phyloP scores from a whole-genome alignment of 2,888 invertebrate species.

The Morpho achilles region DNA sequence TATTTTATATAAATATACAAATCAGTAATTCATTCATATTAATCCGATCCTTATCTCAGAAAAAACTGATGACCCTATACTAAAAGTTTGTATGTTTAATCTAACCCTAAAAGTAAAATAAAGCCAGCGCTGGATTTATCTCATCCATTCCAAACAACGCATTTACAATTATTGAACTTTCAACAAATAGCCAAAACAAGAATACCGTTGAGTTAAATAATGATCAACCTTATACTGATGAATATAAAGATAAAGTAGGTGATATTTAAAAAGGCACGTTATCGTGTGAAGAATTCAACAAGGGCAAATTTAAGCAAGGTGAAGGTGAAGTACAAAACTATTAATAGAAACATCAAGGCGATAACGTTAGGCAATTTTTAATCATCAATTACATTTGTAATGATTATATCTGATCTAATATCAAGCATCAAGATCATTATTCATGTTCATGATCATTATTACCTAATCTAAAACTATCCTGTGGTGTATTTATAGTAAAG shows the following conservation, averaged over 20 bases:
- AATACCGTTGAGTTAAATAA: slow-evolving; percentile 21
- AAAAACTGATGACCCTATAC: too few species aligned
- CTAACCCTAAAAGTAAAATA: slow-evolving; percentile 11
- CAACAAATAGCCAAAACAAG: slow-evolving; percentile 16
- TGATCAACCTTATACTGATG: slow-evolving; percentile 28
- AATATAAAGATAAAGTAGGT: slow-evolving; percentile 29
- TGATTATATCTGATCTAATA: too few species aligned
- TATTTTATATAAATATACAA: too few species aligned
- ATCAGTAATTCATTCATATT: too few species aligned
- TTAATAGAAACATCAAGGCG: too few species aligned
- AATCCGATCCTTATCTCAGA: too few species aligned
- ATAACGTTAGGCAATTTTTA: too few species aligned
- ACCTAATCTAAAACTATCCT: too few species aligned
- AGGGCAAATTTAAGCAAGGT: slow-evolving; percentile 58
- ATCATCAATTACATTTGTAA: too few species aligned
- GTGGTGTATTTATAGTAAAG: too few species aligned
- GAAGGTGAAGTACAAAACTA: slow-evolving; percentile 53
- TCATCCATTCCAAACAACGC: slow-evolving; percentile 12
- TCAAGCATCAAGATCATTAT: too few species aligned
- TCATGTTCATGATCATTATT: too few species aligned
- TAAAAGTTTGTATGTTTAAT: not conserved
- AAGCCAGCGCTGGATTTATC: slow-evolving; percentile 11
- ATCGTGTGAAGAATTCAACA: slow-evolving; percentile 44
- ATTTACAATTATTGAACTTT: slow-evolving; percentile 26
- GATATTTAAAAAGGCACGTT: slow-evolving; percentile 25